These are phyloP conservation scores for Toxotes chatareus DNA, from an alignment of 2,113 vertebrate genomes.

Conservation along the genomic window DNA sequence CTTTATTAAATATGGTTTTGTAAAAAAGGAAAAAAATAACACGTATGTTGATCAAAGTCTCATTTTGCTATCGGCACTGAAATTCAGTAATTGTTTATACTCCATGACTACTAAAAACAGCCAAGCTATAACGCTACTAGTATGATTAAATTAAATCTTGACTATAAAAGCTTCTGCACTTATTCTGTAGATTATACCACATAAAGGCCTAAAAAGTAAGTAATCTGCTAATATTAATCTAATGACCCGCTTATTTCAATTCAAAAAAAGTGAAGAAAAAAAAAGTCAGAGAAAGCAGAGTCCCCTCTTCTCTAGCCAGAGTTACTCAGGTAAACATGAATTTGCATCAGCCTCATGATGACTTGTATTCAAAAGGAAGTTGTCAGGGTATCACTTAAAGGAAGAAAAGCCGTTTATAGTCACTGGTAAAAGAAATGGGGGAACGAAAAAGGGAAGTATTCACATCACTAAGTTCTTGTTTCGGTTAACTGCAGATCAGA, in stretches of 20 bases:
- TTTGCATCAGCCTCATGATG: not conserved
- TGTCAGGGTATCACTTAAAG: not conserved
- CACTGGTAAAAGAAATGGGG: not conserved
- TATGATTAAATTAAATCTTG: no score
- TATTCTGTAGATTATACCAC: not conserved
- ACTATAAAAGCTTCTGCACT: no score
- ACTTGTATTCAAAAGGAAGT: constrained; percentile 9
- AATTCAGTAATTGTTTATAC: no score
- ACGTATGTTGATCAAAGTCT: no score
- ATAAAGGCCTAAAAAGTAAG: no score
- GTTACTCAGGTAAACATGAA: not conserved
- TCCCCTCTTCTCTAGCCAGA: not conserved
- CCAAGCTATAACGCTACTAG: no score
- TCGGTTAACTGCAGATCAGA: not conserved
- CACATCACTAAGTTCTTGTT: not conserved
- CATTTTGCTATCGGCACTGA: no score
- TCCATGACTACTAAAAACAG: no score
- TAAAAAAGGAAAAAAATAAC: no score
- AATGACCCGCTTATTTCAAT: not conserved
- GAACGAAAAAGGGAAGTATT: constrained; percentile 1
- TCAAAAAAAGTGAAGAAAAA: not conserved
- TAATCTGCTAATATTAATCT: not conserved
- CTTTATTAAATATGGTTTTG: no score
- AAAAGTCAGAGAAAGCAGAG: not conserved
- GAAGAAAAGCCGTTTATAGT: not conserved